phyloP scores from a whole-genome alignment of 2,113 vertebrate species.

The Lepisosteus osseus region DNA sequence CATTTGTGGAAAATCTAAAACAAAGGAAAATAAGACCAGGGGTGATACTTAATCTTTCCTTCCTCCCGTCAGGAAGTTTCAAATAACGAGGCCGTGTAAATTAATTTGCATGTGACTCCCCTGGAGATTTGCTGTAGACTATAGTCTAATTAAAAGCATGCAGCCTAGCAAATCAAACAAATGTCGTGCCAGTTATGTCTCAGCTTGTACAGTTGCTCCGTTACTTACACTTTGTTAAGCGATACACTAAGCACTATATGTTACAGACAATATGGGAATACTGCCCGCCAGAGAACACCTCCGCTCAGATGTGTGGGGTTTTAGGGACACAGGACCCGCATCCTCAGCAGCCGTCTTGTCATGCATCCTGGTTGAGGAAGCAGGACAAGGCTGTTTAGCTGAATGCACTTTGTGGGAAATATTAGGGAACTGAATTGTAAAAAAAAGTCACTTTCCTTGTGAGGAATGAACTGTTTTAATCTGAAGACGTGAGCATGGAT shows the following conservation, averaged over 20 bases:
- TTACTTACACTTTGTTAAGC: neutral
- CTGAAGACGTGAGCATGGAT: too few species aligned
- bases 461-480: too few species aligned
- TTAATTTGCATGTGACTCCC: conserved; percentile 33
- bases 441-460: too few species aligned
- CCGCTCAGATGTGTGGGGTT: conserved; percentile 58
- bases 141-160: conserved; percentile 3
- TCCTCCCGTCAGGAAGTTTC: conserved; percentile 40
- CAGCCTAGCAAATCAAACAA: neutral
- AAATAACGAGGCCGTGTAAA: conserved; percentile 31
- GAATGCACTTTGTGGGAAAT: too few species aligned
- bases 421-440: too few species aligned
- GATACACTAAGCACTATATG: conserved; percentile 43
- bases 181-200: neutral
- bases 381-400: neutral
- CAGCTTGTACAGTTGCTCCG: neutral
- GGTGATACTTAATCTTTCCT: conserved; percentile 29
- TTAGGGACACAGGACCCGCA: conserved; percentile 64
- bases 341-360: conserved; percentile 64
- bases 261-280: conserved; percentile 43
- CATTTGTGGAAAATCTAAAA: neutral
- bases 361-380: neutral
- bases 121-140: conserved; percentile 8
- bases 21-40: conserved; percentile 44
- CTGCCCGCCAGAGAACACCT: conserved; percentile 35